A percentile compares a stretch with the other conserved stretches of the same genome.
Evolutionary conservation across 2,797 vertebrate genomes (phyloP).

Genomic region (Sciurus carolinensis): DNA sequence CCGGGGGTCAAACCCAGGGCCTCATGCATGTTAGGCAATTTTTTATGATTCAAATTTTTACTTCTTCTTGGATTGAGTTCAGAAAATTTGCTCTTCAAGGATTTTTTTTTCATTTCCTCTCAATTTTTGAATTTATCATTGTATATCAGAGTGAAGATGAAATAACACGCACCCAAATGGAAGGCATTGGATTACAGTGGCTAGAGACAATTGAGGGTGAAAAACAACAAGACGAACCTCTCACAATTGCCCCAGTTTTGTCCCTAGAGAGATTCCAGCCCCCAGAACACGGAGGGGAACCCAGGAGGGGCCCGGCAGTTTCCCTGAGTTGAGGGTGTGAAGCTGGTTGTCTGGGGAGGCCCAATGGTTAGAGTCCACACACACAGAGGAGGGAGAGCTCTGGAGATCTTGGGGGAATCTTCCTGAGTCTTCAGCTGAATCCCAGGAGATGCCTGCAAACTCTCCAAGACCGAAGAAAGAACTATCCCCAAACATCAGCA

Average conservation of each 20-base stretch:
- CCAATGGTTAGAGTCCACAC: background rate
- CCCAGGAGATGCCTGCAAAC: background rate
- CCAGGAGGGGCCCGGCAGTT: background rate
- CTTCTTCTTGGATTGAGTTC: background rate
- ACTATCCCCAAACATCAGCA: background rate
- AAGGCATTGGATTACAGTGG: background rate
- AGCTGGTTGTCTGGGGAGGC: background rate
- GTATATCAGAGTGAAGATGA: background rate
- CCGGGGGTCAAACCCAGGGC: background rate
- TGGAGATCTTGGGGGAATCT: background rate
- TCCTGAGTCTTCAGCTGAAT: background rate
- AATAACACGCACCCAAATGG: background rate
- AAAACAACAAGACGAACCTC: background rate
- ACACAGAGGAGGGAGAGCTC: background rate
- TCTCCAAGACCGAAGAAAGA: no score
- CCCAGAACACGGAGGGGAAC: background rate
- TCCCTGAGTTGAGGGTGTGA: background rate
- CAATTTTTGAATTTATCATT: conserved; percentile 25
- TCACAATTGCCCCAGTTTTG: background rate
- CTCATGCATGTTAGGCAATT: background rate
- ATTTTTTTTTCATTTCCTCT: conserved; percentile 41
- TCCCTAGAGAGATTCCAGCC: background rate
- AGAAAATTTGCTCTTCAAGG: conserved; percentile 47
- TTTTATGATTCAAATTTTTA: conserved; percentile 16
- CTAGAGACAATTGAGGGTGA: background rate